Evolutionary conservation across 92 coral and sea anemone species (phyloP).

Genomic region (Heliopora coerulea): DNA sequence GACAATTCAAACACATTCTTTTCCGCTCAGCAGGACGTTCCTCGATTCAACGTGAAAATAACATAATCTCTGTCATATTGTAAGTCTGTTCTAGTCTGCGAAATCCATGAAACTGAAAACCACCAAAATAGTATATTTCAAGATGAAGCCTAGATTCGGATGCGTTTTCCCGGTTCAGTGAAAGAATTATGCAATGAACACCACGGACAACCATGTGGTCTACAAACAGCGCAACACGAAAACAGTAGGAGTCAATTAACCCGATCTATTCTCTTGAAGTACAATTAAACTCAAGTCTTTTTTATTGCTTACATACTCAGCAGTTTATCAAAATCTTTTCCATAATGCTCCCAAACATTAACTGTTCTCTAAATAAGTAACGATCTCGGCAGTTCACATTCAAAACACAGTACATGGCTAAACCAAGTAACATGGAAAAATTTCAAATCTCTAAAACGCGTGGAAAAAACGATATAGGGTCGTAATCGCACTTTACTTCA

Average conservation of each 20-base stretch:
- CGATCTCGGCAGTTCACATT: too few species aligned
- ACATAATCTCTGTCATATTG: background rate
- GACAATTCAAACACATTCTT: conserved; percentile 8
- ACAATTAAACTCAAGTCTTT: background rate
- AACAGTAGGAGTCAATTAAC: background rate
- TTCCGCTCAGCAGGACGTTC: conserved; percentile 3
- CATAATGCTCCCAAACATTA: conserved; percentile 19
- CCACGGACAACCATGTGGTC: background rate
- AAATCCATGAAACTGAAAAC: background rate
- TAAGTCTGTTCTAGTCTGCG: background rate
- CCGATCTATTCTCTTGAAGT: background rate
- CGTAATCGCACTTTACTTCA: too few species aligned
- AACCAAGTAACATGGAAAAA: too few species aligned
- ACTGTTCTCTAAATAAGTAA: conserved; percentile 34
- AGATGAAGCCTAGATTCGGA: background rate
- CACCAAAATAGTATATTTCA: background rate
- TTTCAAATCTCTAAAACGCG: too few species aligned
- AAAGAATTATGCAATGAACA: background rate
- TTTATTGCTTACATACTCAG: conserved; percentile 8
- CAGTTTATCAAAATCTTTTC: conserved; percentile 40
- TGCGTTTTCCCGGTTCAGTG: background rate
- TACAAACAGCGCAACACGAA: background rate
- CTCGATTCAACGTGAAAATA: conserved; percentile 3
- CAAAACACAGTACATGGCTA: too few species aligned
- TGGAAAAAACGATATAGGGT: too few species aligned